phyloP scores from a whole-genome alignment of 2,113 vertebrate genomes.

The Xiphophorus hellerii region DNA sequence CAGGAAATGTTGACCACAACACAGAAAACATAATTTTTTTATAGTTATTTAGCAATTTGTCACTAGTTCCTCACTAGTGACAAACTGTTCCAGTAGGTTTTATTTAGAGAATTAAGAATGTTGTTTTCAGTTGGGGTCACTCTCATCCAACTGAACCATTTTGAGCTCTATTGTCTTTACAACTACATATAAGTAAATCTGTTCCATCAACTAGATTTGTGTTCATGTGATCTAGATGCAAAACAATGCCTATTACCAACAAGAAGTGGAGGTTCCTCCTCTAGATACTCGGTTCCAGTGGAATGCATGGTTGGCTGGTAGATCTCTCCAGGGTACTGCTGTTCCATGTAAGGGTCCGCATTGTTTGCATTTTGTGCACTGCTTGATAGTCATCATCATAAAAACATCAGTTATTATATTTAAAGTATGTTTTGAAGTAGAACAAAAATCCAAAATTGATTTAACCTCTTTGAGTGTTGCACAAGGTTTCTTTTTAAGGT shows the following conservation, averaged over 20 bases:
- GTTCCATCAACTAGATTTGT: not conserved
- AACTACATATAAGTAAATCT: not conserved
- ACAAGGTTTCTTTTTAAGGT: not conserved
- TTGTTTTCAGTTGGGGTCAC: not conserved
- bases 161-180: no score
- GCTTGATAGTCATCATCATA: not conserved
- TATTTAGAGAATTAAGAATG: not conserved
- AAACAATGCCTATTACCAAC: not conserved
- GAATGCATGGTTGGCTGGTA: not conserved
- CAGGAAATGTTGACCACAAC: not conserved
- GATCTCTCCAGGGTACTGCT: slow-evolving; percentile 1
- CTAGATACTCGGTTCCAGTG: not conserved
- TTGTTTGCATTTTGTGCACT: not conserved
- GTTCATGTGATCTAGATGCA: not conserved
- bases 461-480: not conserved
- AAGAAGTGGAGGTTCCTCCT: slow-evolving; percentile 23
- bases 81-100: no score
- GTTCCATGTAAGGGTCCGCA: not conserved
- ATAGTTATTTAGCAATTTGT: no score
- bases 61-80: no score
- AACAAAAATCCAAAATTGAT: not conserved
- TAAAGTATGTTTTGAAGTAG: not conserved
- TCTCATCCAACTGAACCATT: not conserved
- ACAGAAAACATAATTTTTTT: not conserved
- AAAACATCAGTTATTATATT: not conserved